Evolutionary conservation across 2,797 vertebrate genomes (phyloP).

Genomic region (Chiloscyllium punctatum): DNA sequence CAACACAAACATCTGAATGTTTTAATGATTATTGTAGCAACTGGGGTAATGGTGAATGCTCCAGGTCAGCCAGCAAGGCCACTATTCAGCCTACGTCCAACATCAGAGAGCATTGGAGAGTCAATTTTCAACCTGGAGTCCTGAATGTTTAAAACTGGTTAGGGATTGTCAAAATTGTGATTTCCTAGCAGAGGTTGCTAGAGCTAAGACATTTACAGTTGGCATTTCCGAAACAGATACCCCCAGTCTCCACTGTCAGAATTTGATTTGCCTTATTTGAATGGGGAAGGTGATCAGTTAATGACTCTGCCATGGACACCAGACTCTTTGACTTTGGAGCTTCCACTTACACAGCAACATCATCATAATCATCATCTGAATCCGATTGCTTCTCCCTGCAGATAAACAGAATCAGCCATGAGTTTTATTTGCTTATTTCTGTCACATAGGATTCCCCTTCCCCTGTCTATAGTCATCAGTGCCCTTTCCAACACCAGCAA

Average conservation of each 20-base stretch:
- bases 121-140: background rate
- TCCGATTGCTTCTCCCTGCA: background rate
- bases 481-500: background rate
- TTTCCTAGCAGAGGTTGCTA: background rate
- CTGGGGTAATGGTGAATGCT: background rate
- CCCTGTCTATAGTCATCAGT: background rate
- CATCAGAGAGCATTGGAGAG: background rate
- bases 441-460: background rate
- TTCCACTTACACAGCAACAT: background rate
- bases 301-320: background rate
- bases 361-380: constrained; percentile 18
- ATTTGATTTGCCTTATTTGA: background rate
- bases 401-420: background rate
- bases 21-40: background rate
- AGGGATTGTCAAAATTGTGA: background rate
- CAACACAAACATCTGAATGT: background rate
- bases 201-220: background rate
- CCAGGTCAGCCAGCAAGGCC: background rate
- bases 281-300: background rate
- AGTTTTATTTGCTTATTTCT: background rate
- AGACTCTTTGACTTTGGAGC: background rate
- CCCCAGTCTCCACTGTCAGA: background rate
- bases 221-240: background rate
- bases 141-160: background rate
- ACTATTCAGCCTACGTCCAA: background rate